These are phyloP conservation scores for Thelaira solivaga DNA, from an alignment of 2,888 invertebrate genomes.

Conservation along the genomic window DNA sequence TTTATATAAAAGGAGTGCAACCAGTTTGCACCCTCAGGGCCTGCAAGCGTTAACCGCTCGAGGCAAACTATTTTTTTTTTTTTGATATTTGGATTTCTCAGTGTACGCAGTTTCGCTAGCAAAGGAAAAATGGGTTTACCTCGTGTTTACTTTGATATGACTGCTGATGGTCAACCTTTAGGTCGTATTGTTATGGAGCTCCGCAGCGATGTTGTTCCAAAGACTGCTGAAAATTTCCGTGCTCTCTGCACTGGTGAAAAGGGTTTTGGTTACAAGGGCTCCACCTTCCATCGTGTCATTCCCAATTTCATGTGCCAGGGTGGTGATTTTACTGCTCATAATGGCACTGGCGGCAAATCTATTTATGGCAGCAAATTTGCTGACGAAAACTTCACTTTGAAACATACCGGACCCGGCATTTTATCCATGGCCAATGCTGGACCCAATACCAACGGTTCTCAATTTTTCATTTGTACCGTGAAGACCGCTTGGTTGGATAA, in stretches of 20 bases:
- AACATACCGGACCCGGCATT: conserved; percentile 94
- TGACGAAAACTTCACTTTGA: conserved; percentile 97
- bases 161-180: conserved; percentile 85
- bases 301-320: too few relatives aligned
- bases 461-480: conserved; percentile 96
- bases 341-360: too few relatives aligned
- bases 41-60: too few relatives aligned
- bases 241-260: too few relatives aligned
- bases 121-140: conserved; percentile 90
- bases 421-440: conserved; percentile 99
- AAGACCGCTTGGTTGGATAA: conserved; percentile 94
- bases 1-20: too few relatives aligned
- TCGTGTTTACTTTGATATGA: conserved; percentile 93
- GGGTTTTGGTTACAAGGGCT: too few relatives aligned
- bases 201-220: conserved; percentile 92
- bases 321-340: too few relatives aligned
- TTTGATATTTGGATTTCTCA: conserved; percentile 77
- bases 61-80: too few relatives aligned
- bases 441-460: too few relatives aligned
- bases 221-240: conserved; percentile 97
- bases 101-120: conserved; percentile 79
- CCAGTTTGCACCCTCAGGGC: too few relatives aligned
- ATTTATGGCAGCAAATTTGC: conserved; percentile 97
- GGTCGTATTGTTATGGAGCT: conserved; percentile 95
- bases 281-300: too few relatives aligned